These are phyloP conservation scores for Synanthedon formicaeformis DNA, from an alignment of 2,888 invertebrate genomes.

Conservation along the genomic window DNA sequence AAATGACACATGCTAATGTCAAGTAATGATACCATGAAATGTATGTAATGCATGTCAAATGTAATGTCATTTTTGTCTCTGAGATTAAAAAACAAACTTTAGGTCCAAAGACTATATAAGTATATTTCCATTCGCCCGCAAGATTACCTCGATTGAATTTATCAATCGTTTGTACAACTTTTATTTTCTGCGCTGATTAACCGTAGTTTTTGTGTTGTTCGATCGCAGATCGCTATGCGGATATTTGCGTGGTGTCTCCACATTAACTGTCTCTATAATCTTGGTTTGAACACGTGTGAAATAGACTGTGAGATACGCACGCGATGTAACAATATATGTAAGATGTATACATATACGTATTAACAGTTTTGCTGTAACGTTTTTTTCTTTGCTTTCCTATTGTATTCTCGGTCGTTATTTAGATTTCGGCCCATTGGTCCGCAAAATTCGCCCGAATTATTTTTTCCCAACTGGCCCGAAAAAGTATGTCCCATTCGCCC, in stretches of 20 bases:
- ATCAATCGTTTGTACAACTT: not conserved
- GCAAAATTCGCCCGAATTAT: no score
- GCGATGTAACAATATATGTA: slow-evolving; percentile 14
- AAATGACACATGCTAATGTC: no score
- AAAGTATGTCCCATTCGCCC: no score
- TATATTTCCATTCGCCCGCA: no score
- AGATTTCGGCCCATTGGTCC: no score
- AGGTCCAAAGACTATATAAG: no score
- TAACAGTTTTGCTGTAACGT: not conserved
- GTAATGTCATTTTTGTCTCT: no score
- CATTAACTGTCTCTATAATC: slow-evolving; percentile 15
- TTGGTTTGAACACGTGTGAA: slow-evolving; percentile 37
- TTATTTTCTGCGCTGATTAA: slow-evolving; percentile 1
- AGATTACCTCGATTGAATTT: no score
- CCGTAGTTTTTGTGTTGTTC: not conserved
- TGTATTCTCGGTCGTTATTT: not conserved
- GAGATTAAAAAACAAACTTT: no score
- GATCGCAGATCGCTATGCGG: slow-evolving; percentile 20
- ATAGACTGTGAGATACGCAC: slow-evolving; percentile 51
- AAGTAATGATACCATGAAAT: no score
- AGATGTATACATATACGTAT: not conserved
- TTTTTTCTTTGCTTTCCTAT: not conserved
- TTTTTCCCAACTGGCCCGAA: no score
- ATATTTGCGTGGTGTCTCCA: slow-evolving; percentile 26
- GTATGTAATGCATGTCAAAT: no score